These are phyloP conservation scores for Hoplias malabaricus DNA, from an alignment of 2,113 vertebrate species.

Conservation along the genomic window DNA sequence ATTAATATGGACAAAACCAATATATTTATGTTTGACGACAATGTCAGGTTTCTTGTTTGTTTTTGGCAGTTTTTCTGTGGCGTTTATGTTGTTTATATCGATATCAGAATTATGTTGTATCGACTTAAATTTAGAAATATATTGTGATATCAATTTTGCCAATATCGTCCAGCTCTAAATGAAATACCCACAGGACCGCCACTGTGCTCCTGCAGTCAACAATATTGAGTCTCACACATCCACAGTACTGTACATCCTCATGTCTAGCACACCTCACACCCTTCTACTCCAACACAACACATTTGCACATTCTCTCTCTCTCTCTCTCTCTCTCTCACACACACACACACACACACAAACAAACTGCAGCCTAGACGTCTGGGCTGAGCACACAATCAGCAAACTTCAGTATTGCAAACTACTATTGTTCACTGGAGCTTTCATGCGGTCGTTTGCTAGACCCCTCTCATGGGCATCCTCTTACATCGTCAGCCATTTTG, in stretches of 20 bases:
- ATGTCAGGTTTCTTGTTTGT: no score
- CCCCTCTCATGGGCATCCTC: neutral
- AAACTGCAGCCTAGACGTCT: neutral
- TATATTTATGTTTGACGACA: no score
- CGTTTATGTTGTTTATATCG: no score
- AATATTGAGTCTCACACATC: neutral
- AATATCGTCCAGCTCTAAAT: no score
- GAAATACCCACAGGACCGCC: no score
- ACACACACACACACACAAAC: neutral
- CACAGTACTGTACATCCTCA: neutral
- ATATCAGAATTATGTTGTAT: no score
- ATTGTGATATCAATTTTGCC: no score
- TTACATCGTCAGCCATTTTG: neutral
- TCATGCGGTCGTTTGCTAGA: neutral
- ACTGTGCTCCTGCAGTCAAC: neutral
- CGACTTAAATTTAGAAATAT: no score
- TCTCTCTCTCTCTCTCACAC: neutral
- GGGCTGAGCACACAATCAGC: neutral
- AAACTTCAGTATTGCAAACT: neutral
- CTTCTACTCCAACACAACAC: neutral
- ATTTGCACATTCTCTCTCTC: no score
- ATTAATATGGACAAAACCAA: no score
- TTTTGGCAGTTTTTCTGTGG: no score
- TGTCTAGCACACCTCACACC: neutral
- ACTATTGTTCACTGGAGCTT: constrained; percentile 1